Percentiles rank a stretch among this genome's conserved stretches.
These are phyloP conservation scores for Leptinotarsa tumamoca DNA, from an alignment of 2,888 invertebrate species.

Conservation along the genomic window DNA sequence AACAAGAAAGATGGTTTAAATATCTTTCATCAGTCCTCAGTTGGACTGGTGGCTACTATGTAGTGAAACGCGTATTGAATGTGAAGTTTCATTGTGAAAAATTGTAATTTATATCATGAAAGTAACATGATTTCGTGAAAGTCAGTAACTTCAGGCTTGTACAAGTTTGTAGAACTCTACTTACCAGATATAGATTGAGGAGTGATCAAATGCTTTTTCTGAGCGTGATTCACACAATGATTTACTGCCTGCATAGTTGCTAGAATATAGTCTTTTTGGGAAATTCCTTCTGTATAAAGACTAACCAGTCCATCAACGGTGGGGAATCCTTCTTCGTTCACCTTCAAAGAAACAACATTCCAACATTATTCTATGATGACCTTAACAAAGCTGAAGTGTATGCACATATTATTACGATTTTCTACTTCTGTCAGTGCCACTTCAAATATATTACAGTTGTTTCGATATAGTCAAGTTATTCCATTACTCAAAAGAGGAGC, in stretches of 20 bases:
- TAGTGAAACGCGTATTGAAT: too few species aligned
- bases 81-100: too few species aligned
- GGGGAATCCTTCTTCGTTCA: constrained; percentile 80
- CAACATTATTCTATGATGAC: too few species aligned
- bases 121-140: constrained; percentile 22
- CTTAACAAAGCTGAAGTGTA: too few species aligned
- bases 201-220: constrained; percentile 60
- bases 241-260: constrained; percentile 79
- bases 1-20: too few species aligned
- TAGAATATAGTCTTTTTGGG: constrained; percentile 80
- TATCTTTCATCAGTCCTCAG: too few species aligned
- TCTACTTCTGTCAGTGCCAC: too few species aligned
- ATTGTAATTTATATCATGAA: background rate
- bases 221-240: constrained; percentile 74
- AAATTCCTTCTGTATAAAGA: constrained; percentile 83
- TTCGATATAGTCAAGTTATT: too few species aligned
- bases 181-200: constrained; percentile 59
- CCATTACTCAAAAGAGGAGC: too few species aligned
- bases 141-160: background rate
- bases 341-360: constrained; percentile 63
- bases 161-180: background rate
- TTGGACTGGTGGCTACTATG: too few species aligned
- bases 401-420: too few species aligned
- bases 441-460: too few species aligned
- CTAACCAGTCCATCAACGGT: constrained; percentile 79